phyloP scores from a whole-genome alignment of 2,113 vertebrate genomes.

The Carassius gibelio region DNA sequence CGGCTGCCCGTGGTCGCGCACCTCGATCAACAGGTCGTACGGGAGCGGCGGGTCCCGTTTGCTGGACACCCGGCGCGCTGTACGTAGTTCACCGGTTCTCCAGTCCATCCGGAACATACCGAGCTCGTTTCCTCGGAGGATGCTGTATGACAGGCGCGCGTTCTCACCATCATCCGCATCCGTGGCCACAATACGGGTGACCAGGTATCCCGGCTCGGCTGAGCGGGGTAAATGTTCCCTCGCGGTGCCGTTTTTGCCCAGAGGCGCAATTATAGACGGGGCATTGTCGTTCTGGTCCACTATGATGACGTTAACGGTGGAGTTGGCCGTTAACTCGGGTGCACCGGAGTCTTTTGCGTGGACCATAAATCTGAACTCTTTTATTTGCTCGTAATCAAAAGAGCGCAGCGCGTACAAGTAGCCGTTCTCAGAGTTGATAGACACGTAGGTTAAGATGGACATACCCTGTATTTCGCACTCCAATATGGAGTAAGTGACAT shows the following conservation, averaged over 20 bases:
- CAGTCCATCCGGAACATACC: conserved; percentile 95
- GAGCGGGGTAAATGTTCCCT: conserved; percentile 86
- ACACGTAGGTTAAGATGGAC: conserved; percentile 95
- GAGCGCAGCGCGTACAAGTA: conserved; percentile 95
- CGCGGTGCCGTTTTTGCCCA: conserved; percentile 89
- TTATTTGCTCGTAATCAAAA: conserved; percentile 96
- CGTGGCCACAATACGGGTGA: conserved; percentile 89
- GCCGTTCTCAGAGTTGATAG: conserved; percentile 96
- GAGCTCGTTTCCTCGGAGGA: conserved; percentile 89
- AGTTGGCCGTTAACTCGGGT: conserved; percentile 84
- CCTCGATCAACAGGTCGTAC: conserved; percentile 93
- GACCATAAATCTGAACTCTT: conserved; percentile 93
- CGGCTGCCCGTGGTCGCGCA: conserved; percentile 93
- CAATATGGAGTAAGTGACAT: conserved; percentile 92
- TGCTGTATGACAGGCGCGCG: conserved; percentile 91
- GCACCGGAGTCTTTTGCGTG: conserved; percentile 87
- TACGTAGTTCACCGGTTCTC: conserved; percentile 92
- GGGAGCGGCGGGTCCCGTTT: conserved; percentile 87
- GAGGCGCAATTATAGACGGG: conserved; percentile 85
- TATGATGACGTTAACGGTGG: conserved; percentile 89
- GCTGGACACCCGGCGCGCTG: conserved; percentile 82
- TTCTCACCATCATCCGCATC: conserved; percentile 94
- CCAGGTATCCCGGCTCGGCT: conserved; percentile 91
- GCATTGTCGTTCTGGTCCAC: conserved; percentile 97
- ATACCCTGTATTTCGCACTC: conserved; percentile 96